Conservation (phyloP, 2,797 vertebrate genomes). For the Coendou prehensilis region DNA sequence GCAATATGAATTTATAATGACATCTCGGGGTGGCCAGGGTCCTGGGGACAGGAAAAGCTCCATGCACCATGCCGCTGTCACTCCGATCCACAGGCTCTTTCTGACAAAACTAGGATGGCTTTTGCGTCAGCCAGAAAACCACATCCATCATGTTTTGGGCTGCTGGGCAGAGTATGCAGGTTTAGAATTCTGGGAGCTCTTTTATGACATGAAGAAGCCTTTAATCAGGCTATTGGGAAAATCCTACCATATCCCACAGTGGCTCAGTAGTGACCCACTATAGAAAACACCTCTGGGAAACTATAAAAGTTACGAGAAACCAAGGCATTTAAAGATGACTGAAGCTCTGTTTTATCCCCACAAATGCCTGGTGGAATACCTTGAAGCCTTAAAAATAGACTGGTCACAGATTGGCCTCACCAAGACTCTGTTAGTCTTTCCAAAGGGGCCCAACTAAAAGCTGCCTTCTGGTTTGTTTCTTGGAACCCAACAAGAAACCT, state of each 20-base stretch:
- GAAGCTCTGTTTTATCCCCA: not conserved
- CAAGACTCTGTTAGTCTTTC: not conserved
- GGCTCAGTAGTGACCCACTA: not conserved
- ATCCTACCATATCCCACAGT: not conserved
- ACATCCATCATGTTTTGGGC: not conserved
- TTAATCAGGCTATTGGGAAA: not conserved
- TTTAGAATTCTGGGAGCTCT: not conserved
- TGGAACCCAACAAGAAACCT: not conserved
- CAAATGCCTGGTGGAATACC: not conserved
- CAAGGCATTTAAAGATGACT: not conserved
- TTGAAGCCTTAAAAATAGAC: not conserved
- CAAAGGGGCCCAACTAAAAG: not conserved
- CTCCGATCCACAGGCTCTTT: not conserved
- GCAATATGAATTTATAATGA: not conserved
- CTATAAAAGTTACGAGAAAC: not conserved
- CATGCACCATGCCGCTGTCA: fast-evolving
- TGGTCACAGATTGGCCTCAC: not conserved
- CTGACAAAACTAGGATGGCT: not conserved
- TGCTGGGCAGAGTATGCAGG: not conserved
- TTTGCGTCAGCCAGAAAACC: not conserved
- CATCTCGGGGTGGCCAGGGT: not conserved
- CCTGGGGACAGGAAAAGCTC: not conserved
- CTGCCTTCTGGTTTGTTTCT: conserved; percentile 33
- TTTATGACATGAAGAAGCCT: not conserved
- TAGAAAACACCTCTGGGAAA: not conserved